Evolutionary conservation across 2,888 invertebrate species (phyloP), one percentile per base, ranked within the genome.

Genomic region (Ectobius pallidus): DNA sequence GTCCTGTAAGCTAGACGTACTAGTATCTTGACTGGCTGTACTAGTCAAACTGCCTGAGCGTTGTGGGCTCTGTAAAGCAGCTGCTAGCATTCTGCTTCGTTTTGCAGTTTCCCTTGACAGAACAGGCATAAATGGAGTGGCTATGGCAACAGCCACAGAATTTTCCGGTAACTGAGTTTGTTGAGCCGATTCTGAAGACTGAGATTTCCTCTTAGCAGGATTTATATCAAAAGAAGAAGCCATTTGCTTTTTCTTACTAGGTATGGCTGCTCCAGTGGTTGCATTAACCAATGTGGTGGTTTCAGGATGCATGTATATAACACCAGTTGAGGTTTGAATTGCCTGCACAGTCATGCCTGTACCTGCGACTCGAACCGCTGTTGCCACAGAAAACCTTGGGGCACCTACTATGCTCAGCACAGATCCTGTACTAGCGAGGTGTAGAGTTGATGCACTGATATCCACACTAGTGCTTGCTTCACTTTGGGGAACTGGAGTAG

Each of bases 31-130:
- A n/a, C 18, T 65, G 16, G 44, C 18, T 39, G 39, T 30, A 6
- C 39, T 20, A 6, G 22, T n/a, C 14, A 42, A 9, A 22, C 39
- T 42, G 14, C 2, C 20, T 18, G 63, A 22, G 11, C 18, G 44
- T 18, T 65, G 65, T 22, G 65, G 16, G 27, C 70, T 74, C 77
- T 84, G 84, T 34, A 85, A 78, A 30, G 85, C 84, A 55, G 85
- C 84, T 11, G 84, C 83, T 71, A 85, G 75, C 61, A 65, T 65
- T 65, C 65, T 65, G 30, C 46, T 65, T n/a, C 65, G 16, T 16
- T 65, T 65, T 11, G 30, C 27, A n/a, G 65, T n/a, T 27, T 65
- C 65, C 46, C 46, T 65, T 16, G 65, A 1, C 16, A 65, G 42
- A 7, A 65, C 44, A 18, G 65, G 44, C 9, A 11, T 27, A 46